Evolutionary conservation across 1,140 invertebrate genomes (phyloP), one percentile per base, ranked within the genome.

Genomic region (Magallana gigas): DNA sequence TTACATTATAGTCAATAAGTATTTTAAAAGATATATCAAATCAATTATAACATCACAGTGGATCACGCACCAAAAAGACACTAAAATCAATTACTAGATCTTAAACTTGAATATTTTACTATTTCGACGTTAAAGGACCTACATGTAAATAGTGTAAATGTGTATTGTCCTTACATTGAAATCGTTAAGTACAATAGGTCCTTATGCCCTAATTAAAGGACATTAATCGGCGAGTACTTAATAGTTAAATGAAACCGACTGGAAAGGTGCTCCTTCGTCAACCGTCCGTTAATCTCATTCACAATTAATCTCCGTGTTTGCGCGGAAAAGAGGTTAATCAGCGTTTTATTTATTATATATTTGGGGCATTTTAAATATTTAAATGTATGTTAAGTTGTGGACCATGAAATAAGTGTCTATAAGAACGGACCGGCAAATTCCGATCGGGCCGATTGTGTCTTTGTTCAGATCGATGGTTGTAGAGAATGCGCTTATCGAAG

Each of bases 241-340:
- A 23, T 23, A 71, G 36, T 71, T 71, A 71, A 29, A 71, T 71
- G 36, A 71, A 71, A 71, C 68, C 5, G 18, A 29, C 18, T 71
- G 18, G 18, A 71, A 11, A 18, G 12, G 36, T 29, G 29, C 68
- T 29, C 18, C 7, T 71, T 29, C 8, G n/a, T 71, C 2, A 71
- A 71, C 36, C 36, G n/a, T 18, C 68, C 18, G 68, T 71, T 71
- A 71, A 71, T 71, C 68, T 29, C 23, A 71, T 71, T 71, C 68
- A 71, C 36, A 29, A 71, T 71, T 71, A 71, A 71, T 71, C 68
- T 71, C 68, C 36, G 6, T 18, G 8, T 23, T 71, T 29, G 12
- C 68, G 6, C 36, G 36, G 1, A 62, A 23, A 71, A 4, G 36
- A 71, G 68, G 68, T 71, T 71, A 71, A 71, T 71, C 68, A 12